Evolutionary conservation across 2,888 invertebrate species (phyloP), one percentile per base, ranked within the genome.

Genomic region (Criorhina ranunculi): DNA sequence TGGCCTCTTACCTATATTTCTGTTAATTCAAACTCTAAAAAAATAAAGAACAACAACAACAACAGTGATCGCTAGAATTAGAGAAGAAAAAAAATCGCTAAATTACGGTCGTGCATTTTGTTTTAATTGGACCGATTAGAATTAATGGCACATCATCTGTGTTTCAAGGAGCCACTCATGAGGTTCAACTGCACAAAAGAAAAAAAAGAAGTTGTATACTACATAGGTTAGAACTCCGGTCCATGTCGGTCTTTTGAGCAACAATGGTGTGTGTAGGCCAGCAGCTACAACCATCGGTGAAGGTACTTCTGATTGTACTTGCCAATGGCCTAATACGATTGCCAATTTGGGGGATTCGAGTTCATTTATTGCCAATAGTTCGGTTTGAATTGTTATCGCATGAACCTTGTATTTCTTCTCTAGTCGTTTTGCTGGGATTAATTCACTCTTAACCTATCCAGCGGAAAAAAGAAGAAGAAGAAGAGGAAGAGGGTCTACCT

Each of bases 121-220:
- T 85, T 85, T 85, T 85, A 85, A 85, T 85, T 85, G 85, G 85
- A 76, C 85, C 80, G 85, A 85, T 85, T 85, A 79, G 85, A 80
- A 80, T 80, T 80, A 80, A 80, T 80, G 79, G 79, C 73, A 80
- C 73, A 80, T 80, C 79, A 80, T 80, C 79, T 53, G 67, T 59
- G 73, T 44, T 59, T 66, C 73, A 80, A 80, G 67, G 79, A 80
- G 64, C 73, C 79, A 57, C 72, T 78, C 55, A 64, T 78, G 62
- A 49, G 67, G 62, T 42, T 53, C 42, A 57, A 44, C 67, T 35
- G 19, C 19, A 40, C 35, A 31, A 19, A 33, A 11, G 7, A 33
- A 55, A 31, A 15, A 55, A 42, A 69, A 55, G 55, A 35, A 29
- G 73, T 57, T 57, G 70, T 70, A 55, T n/a, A n/a, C n/a, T n/a